Percentiles rank a stretch among this genome's conserved stretches.
phyloP scores from a whole-genome alignment of 1,140 invertebrate genomes.

The Drosophila baimaii region DNA sequence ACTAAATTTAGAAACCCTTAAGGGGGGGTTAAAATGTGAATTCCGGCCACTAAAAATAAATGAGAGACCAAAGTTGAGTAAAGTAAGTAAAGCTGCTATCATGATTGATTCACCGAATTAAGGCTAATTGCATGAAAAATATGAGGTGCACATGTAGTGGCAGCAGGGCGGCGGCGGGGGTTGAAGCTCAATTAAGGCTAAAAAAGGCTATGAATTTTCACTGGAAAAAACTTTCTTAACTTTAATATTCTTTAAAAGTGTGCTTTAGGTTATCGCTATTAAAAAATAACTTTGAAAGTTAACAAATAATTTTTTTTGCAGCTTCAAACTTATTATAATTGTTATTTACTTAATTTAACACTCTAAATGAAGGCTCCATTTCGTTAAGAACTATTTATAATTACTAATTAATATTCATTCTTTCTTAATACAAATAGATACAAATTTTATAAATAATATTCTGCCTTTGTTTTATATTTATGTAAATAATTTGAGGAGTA shows the following conservation, averaged over 20 bases:
- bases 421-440: too few species aligned
- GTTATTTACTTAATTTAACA: background rate
- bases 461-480: background rate
- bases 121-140: slow-evolving; percentile 80
- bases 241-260: too few species aligned
- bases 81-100: slow-evolving; percentile 51
- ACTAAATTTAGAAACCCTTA: slow-evolving; percentile 56
- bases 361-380: too few species aligned
- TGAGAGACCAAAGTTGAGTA: slow-evolving; percentile 46
- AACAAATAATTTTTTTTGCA: background rate
- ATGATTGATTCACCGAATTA: slow-evolving; percentile 78
- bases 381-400: background rate
- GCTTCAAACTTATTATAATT: background rate
- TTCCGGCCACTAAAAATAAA: slow-evolving; percentile 59
- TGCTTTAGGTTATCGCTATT: background rate
- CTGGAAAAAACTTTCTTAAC: background rate
- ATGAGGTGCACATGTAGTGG: slow-evolving; percentile 74
- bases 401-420: background rate
- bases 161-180: slow-evolving; percentile 21
- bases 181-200: slow-evolving; percentile 48
- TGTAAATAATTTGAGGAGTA: background rate
- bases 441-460: background rate
- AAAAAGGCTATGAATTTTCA: slow-evolving; percentile 9
- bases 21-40: slow-evolving; percentile 35
- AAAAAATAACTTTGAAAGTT: background rate